Conservation (phyloP, 2,113 vertebrate species). For the Cephalopholis sonnerati region DNA sequence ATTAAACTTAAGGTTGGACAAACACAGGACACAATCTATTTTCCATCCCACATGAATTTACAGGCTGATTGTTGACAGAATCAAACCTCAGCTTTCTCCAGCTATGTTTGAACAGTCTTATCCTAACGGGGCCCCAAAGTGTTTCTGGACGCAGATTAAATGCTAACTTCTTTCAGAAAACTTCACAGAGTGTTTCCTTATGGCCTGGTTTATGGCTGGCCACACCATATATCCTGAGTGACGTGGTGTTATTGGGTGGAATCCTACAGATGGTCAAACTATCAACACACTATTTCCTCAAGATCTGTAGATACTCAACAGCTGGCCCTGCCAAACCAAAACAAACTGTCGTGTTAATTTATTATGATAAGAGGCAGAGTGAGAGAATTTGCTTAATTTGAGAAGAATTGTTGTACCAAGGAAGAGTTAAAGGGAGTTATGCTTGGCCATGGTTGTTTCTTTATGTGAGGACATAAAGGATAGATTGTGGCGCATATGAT, state of each 20-base stretch:
- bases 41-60: constrained; percentile 4
- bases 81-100: constrained; percentile 10
- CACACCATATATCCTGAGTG: constrained; percentile 18
- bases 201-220: neutral
- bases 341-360: neutral
- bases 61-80: neutral
- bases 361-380: neutral
- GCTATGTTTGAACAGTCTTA: neutral
- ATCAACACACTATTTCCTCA: neutral
- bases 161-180: constrained; percentile 14
- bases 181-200: constrained; percentile 40
- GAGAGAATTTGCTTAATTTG: neutral
- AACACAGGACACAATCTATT: neutral
- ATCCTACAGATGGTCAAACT: constrained; percentile 39
- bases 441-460: neutral
- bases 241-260: constrained; percentile 18
- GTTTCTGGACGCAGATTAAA: constrained; percentile 33
- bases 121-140: constrained; percentile 20
- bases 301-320: constrained; percentile 21
- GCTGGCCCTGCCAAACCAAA: neutral
- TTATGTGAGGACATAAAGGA: neutral
- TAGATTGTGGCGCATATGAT: neutral
- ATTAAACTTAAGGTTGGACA: constrained; percentile 11
- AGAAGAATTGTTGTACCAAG: neutral
- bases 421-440: neutral